phyloP scores from a whole-genome alignment of 2,888 invertebrate genomes.

The Lutraria lutraria region DNA sequence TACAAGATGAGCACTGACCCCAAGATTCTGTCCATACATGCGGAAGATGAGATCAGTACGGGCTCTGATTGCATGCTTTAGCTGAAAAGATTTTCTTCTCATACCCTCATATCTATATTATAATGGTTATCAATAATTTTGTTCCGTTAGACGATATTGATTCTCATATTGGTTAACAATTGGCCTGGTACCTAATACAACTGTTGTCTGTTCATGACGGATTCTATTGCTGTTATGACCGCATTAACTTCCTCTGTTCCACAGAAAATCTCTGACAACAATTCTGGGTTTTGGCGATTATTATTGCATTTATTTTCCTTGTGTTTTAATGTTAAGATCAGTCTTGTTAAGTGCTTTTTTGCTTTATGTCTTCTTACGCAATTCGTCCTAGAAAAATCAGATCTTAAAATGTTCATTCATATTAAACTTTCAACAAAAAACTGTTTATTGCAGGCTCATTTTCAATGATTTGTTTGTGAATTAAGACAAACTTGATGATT shows the following conservation, averaged over 20 bases:
- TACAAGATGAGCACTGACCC: background rate
- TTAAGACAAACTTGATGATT: too few relatives aligned
- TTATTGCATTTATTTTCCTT: background rate
- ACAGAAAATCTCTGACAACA: background rate
- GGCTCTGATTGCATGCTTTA: background rate
- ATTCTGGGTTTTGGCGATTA: background rate
- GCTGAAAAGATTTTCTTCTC: constrained; percentile 13
- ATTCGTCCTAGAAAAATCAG: background rate
- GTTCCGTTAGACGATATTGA: constrained; percentile 34
- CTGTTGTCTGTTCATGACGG: constrained; percentile 36
- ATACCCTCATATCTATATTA: constrained; percentile 24
- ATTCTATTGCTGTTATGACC: constrained; percentile 18
- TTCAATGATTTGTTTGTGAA: too few relatives aligned
- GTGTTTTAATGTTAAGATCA: background rate
- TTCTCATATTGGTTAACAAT: constrained; percentile 40
- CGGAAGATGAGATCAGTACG: background rate
- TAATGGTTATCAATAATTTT: constrained; percentile 41
- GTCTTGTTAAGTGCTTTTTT: background rate
- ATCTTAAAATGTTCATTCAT: too few relatives aligned
- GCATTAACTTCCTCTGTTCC: constrained; percentile 2
- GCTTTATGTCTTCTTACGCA: background rate
- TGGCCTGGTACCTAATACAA: constrained; percentile 28
- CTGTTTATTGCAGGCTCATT: too few relatives aligned
- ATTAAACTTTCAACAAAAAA: too few relatives aligned
- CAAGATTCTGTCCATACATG: constrained; percentile 9